Evolutionary conservation across 2,113 vertebrate genomes (phyloP), one percentile per base, ranked within the genome.

Genomic region (Rostratula benghalensis): DNA sequence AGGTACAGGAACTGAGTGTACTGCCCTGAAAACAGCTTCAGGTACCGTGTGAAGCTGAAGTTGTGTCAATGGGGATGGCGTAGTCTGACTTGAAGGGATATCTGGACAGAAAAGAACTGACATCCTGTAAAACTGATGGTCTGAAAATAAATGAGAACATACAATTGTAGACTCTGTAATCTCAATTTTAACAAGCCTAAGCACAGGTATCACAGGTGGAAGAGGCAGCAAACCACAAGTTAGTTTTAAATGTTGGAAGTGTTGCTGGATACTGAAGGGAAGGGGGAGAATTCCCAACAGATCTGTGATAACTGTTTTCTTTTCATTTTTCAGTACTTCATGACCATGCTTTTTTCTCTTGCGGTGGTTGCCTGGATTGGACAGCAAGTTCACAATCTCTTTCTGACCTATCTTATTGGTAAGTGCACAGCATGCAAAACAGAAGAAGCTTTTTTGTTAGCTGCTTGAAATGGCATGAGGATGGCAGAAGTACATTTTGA

Each of bases 331-430:
- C 75, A 99, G 99, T 99, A 99, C 97, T 99, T 99, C 96, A 98
- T 99, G 97, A 99, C 98, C 11, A 99, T 99, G 98, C 98, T 99
- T 92, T 96, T 98, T 94, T 98, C 98, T 90, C 98, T 99, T 94
- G 97, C 99, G 83, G 95, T 97, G 10, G 97, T 99, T 95, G 99
- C 99, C 83, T 99, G 99, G 99, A 98, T 99, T 78, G 99, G 99
- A 93, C 99, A 99, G 97, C 99, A 99, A 76, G 99, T 99, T 93
- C 99, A 99, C 97, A 99, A 99, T 96, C 98, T 99, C 60, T 98
- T 99, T 77, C 99, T 99, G 77, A 99, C 99, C 63, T 99, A 99
- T 89, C 97, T 99, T 95, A 99, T 99, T 13, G 99, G 99, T 99
- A 98, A 98, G 99, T 98, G 48, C 54, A 64, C 60, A 77, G 31